Conservation (phyloP, 2,888 invertebrate genomes). For the Pilophorus perplexus region DNA sequence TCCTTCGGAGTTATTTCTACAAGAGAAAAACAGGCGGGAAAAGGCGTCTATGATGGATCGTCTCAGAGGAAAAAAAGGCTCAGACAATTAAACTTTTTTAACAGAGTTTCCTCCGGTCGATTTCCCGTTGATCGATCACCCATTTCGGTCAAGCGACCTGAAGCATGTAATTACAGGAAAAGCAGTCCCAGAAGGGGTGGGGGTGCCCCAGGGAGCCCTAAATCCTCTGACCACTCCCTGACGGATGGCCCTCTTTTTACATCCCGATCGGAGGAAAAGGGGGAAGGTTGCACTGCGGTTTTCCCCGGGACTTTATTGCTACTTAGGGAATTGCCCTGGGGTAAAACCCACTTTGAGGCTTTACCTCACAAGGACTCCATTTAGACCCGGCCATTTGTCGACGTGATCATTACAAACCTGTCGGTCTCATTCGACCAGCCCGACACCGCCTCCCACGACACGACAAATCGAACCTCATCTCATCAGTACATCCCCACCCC, state of each 20-base stretch:
- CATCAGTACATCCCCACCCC: constrained; percentile 22
- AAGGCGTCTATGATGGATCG: constrained; percentile 36
- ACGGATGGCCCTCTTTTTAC: constrained; percentile 42
- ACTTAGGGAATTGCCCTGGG: constrained; percentile 42
- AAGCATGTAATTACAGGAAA: constrained; percentile 41
- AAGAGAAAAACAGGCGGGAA: neutral
- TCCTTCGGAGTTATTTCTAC: constrained; percentile 9
- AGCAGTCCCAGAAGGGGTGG: constrained; percentile 27
- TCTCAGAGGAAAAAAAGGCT: constrained; percentile 15
- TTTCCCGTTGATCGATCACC: constrained; percentile 40
- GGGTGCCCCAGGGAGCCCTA: constrained; percentile 36
- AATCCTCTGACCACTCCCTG: constrained; percentile 39
- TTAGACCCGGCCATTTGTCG: constrained; percentile 39
- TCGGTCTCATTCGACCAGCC: constrained; percentile 36
- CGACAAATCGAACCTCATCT: constrained; percentile 30
- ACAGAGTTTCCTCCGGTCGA: constrained; percentile 24
- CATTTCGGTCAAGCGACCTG: constrained; percentile 39
- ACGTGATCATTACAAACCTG: constrained; percentile 37
- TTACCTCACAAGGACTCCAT: constrained; percentile 34
- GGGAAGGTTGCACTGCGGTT: constrained; percentile 7
- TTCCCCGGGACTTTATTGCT: constrained; percentile 41
- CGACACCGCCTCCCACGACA: neutral
- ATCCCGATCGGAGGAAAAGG: constrained; percentile 32
- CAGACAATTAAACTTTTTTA: constrained; percentile 42
- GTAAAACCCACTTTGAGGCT: neutral